A percentile compares a stretch with the other conserved stretches of the same genome.
Evolutionary conservation across 37 sponge, comb jelly and placozoan genomes (phyloP).

Genomic region (Beroe forskalii): DNA sequence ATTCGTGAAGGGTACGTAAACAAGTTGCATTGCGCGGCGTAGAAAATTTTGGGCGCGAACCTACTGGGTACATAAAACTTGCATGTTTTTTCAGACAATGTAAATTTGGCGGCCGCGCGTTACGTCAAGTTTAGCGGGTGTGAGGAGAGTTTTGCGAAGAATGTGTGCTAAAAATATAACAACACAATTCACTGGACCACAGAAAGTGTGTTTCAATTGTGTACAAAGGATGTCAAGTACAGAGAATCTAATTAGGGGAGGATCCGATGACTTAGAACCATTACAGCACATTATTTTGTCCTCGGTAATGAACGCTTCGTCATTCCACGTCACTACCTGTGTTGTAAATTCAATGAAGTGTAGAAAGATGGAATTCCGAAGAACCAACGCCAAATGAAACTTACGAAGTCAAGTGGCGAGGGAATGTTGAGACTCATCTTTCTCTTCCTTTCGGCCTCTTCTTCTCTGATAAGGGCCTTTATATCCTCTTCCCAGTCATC

Average conservation of each 20-base stretch:
- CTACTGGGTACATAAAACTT: background rate
- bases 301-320: no score
- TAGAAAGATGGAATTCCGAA: no score
- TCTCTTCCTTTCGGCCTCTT: constrained; percentile 51
- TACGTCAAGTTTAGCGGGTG: background rate
- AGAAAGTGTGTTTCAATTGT: no score
- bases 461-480: constrained; percentile 47
- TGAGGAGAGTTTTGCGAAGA: constrained; percentile 16
- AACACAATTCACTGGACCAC: no score
- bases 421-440: constrained; percentile 64
- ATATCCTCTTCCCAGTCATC: constrained; percentile 60
- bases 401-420: constrained; percentile 54
- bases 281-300: no score
- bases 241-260: no score
- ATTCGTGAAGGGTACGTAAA: background rate
- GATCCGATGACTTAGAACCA: no score
- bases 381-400: no score
- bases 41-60: constrained; percentile 55
- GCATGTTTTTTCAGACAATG: background rate
- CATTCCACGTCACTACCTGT: no score
- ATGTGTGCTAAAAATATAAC: constrained; percentile 29
- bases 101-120: constrained; percentile 32
- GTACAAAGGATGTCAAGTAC: no score
- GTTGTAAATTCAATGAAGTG: no score
- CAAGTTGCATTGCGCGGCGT: background rate